Conservation (phyloP, 1,140 invertebrate genomes). For the Brachionus asplanchnoidis region DNA sequence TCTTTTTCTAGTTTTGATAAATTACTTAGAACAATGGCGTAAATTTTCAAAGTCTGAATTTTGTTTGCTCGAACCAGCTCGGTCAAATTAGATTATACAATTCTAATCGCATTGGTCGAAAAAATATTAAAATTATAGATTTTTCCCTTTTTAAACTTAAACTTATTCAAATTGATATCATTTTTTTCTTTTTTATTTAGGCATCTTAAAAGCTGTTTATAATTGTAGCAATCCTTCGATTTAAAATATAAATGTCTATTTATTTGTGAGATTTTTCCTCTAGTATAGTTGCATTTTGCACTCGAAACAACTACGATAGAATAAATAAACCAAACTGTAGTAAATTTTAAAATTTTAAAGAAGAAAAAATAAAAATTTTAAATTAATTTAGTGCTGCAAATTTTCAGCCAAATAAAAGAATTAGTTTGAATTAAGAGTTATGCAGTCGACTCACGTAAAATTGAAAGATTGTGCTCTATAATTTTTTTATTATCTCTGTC, state of each 20-base stretch:
- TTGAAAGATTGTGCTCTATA: too few relatives aligned
- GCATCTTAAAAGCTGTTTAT: not conserved
- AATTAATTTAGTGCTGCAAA: too few relatives aligned
- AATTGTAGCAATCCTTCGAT: not conserved
- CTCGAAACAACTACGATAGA: too few relatives aligned
- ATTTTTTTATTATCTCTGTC: too few relatives aligned
- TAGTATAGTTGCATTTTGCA: too few relatives aligned
- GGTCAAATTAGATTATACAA: not conserved
- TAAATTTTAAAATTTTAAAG: too few relatives aligned
- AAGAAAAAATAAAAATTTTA: too few relatives aligned
- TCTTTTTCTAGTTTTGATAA: not conserved
- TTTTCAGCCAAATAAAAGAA: too few relatives aligned
- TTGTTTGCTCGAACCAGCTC: not conserved
- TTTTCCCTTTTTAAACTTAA: not conserved
- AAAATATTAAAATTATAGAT: not conserved
- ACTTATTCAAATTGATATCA: not conserved
- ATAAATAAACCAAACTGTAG: too few relatives aligned
- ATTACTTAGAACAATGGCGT: not conserved
- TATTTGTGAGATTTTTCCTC: too few relatives aligned
- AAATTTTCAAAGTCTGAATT: not conserved
- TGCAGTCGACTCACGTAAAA: too few relatives aligned
- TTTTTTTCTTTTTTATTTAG: not conserved
- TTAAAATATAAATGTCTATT: not conserved
- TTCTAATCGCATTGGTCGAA: not conserved
- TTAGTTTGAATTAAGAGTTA: too few relatives aligned